Evolutionary conservation across 2,888 invertebrate genomes (phyloP).

Genomic region (Drosophila picticornis): DNA sequence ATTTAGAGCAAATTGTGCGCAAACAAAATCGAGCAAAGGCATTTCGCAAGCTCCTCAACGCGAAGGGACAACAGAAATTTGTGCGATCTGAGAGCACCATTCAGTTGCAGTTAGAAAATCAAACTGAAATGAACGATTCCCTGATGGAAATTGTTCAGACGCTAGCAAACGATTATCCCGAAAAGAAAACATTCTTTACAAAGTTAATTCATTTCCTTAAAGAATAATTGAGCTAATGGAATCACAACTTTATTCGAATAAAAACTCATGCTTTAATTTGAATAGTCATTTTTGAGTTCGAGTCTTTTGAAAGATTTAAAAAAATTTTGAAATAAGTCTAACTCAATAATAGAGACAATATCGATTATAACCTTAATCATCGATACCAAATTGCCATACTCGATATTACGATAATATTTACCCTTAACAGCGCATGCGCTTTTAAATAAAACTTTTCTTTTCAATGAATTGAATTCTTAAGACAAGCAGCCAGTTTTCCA

Average conservation of each 20-base stretch:
- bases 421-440: slow-evolving; percentile 23
- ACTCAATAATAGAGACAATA: neutral
- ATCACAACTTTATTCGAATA: neutral
- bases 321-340: neutral
- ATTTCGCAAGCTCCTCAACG: slow-evolving; percentile 50
- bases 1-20: slow-evolving; percentile 65
- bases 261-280: neutral
- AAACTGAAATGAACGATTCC: slow-evolving; percentile 56
- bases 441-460: slow-evolving; percentile 12
- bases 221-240: slow-evolving; percentile 39
- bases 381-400: slow-evolving; percentile 2
- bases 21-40: slow-evolving; percentile 68
- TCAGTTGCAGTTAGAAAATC: slow-evolving; percentile 48
- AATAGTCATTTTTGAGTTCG: neutral
- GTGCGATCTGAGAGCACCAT: slow-evolving; percentile 48
- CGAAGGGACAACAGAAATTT: slow-evolving; percentile 50
- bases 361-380: neutral
- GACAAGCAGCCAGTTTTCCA: slow-evolving; percentile 1
- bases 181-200: slow-evolving; percentile 52
- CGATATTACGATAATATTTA: slow-evolving; percentile 12
- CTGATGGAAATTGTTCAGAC: slow-evolving; percentile 60
- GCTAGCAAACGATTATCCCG: slow-evolving; percentile 56
- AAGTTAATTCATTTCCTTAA: slow-evolving; percentile 61
- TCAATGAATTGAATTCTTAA: slow-evolving; percentile 4
- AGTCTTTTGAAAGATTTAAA: neutral